A percentile compares a stretch with the other conserved stretches of the same genome.
phyloP scores from a whole-genome alignment of 2,797 vertebrate species.

The Sciaenops ocellatus region DNA sequence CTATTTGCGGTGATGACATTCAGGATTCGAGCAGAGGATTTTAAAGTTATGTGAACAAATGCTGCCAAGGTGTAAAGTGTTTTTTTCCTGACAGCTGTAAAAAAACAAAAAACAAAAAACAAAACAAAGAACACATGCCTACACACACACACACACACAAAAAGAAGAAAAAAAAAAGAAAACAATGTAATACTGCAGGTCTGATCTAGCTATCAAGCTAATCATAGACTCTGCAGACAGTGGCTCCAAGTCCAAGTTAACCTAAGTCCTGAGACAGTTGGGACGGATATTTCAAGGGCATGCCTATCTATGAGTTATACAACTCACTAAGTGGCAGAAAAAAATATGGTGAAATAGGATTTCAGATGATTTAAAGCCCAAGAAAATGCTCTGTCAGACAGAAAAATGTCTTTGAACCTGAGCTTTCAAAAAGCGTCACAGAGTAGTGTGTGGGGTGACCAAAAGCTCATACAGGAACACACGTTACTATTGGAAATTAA shows the following conservation, averaged over 20 bases:
- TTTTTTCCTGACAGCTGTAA: not conserved
- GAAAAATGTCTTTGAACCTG: slow-evolving; percentile 1
- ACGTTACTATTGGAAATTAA: slow-evolving; percentile 20
- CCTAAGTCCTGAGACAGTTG: not conserved
- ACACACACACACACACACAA: too few species aligned
- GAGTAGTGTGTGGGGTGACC: slow-evolving; percentile 1
- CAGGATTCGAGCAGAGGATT: not conserved
- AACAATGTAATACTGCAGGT: not conserved
- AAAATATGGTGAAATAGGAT: not conserved
- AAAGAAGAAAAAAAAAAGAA: not conserved
- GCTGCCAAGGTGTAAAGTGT: not conserved
- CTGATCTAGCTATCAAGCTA: not conserved
- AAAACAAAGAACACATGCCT: not conserved
- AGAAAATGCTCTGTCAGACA: not conserved
- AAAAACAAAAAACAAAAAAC: too few species aligned
- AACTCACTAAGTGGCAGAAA: not conserved
- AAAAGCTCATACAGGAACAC: slow-evolving; percentile 1
- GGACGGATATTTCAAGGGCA: not conserved
- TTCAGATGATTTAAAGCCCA: not conserved
- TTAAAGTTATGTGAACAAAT: not conserved
- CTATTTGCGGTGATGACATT: not conserved
- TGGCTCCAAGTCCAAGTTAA: not conserved
- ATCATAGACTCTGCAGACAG: not conserved
- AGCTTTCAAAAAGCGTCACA: not conserved
- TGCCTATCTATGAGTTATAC: not conserved